Evolutionary conservation across 2,888 invertebrate species (phyloP).

Genomic region (Phortica magna): DNA sequence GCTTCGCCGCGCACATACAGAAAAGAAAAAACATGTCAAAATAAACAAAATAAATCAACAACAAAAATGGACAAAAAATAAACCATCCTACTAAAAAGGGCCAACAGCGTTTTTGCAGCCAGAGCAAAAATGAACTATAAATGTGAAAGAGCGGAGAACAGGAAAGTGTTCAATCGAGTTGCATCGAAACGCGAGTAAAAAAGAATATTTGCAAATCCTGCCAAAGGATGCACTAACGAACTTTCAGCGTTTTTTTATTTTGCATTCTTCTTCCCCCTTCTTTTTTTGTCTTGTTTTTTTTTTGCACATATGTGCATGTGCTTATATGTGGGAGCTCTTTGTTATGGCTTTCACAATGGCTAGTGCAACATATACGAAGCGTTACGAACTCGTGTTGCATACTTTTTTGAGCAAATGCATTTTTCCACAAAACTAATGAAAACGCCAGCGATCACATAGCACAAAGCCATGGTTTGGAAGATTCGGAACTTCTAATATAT

Average conservation of each 20-base stretch:
- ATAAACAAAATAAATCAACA: conserved; percentile 6
- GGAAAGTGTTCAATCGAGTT: conserved; percentile 20
- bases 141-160: not conserved
- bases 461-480: no score
- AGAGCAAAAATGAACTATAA: conserved; percentile 12
- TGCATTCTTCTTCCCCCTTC: not conserved
- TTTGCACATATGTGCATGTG: not conserved
- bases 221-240: conserved; percentile 51
- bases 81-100: not conserved
- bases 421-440: conserved; percentile 56
- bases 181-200: conserved; percentile 19
- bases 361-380: not conserved
- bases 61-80: conserved; percentile 20
- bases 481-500: no score
- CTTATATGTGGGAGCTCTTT: not conserved
- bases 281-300: not conserved
- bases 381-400: conserved; percentile 42
- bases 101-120: not conserved
- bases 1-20: not conserved
- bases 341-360: not conserved
- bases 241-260: conserved; percentile 28
- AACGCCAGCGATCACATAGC: not conserved
- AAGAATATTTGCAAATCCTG: conserved; percentile 49
- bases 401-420: conserved; percentile 61
- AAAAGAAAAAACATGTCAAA: conserved; percentile 9